Conservation (phyloP, 2,113 vertebrate genomes). For the Phylloscopus whistleri region DNA sequence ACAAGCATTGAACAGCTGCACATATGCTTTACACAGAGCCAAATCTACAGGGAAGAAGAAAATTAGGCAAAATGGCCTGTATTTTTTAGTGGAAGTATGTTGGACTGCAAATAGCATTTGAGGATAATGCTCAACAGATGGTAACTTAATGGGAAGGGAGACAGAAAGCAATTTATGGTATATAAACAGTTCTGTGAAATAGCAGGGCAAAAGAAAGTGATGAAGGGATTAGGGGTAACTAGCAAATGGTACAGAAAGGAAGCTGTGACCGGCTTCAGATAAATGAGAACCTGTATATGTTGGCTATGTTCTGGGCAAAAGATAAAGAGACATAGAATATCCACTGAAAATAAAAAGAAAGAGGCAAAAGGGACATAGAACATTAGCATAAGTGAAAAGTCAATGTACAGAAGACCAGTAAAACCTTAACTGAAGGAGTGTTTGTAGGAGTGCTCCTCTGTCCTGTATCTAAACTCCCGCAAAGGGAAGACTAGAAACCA, state of each 20-base stretch:
- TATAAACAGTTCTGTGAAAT: not conserved
- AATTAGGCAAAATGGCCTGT: not conserved
- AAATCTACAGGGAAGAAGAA: not conserved
- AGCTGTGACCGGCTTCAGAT: not conserved
- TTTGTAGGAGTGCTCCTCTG: not conserved
- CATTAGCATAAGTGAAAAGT: not conserved
- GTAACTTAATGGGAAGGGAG: not conserved
- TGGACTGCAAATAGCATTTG: not conserved
- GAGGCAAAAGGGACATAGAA: not conserved
- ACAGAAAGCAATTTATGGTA: not conserved
- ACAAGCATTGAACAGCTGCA: not conserved
- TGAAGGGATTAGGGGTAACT: not conserved
- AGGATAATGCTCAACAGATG: slow-evolving; percentile 29
- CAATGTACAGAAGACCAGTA: not conserved
- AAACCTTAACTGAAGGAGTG: not conserved
- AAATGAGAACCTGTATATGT: not conserved
- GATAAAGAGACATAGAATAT: not conserved
- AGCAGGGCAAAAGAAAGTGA: not conserved
- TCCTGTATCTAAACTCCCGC: not conserved
- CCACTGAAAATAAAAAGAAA: not conserved
- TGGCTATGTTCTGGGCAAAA: not conserved
- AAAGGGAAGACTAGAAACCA: not conserved
- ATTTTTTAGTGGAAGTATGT: slow-evolving; percentile 6
- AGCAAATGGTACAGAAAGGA: not conserved
- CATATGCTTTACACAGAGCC: not conserved